Evolutionary conservation across 2,888 invertebrate species (phyloP).

Genomic region (Agrotis ipsilon): DNA sequence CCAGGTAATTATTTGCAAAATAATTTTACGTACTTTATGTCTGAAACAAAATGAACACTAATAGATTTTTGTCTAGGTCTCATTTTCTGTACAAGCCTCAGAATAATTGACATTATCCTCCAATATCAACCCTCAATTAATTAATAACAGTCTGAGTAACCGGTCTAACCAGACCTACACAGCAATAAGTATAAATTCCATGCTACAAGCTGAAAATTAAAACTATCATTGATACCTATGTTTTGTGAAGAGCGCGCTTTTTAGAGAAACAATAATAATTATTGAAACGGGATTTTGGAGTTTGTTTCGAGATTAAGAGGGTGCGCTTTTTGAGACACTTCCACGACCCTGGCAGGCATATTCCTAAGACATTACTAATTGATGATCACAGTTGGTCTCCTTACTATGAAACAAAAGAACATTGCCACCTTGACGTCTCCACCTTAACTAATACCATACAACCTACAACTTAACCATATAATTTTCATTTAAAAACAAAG

Average conservation of each 20-base stretch:
- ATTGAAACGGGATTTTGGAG: background rate
- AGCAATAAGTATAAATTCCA: background rate
- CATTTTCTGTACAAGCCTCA: too few species aligned
- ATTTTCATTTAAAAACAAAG: constrained; percentile 5
- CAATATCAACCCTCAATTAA: constrained; percentile 1
- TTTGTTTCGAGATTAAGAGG: too few species aligned
- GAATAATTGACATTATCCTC: background rate
- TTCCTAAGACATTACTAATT: too few species aligned
- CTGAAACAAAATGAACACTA: too few species aligned
- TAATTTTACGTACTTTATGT: too few species aligned
- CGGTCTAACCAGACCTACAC: background rate
- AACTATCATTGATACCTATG: background rate
- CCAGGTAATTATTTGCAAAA: too few species aligned
- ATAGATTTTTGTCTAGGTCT: background rate
- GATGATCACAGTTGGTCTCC: too few species aligned
- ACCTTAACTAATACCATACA: too few species aligned
- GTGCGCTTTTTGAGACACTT: too few species aligned
- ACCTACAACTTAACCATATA: too few species aligned
- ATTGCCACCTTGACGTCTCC: too few species aligned
- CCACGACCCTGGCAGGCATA: too few species aligned
- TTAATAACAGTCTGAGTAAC: background rate
- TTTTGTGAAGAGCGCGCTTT: background rate
- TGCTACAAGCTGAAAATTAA: background rate
- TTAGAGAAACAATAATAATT: constrained; percentile 20
- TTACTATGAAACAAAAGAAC: background rate